These are phyloP conservation scores for Rhombomys opimus DNA, from an alignment of 2,113 vertebrate species.

Conservation along the genomic window DNA sequence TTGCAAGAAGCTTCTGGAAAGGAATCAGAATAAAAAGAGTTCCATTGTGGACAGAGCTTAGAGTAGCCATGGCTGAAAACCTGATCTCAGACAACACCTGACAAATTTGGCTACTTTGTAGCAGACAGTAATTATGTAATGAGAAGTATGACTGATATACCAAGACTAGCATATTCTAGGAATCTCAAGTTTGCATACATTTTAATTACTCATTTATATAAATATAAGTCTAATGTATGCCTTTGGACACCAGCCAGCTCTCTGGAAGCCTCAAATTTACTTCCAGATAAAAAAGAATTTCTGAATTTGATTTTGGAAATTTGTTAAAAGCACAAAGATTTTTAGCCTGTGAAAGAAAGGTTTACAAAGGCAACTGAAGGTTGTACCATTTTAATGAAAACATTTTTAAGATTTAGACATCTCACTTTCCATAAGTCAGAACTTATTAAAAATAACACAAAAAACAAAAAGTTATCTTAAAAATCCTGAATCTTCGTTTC, in stretches of 20 bases:
- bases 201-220: not conserved
- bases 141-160: not conserved
- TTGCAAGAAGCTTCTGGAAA: not conserved
- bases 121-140: not conserved
- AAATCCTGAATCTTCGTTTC: not conserved
- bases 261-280: not conserved
- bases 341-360: not conserved
- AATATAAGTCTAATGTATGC: not conserved
- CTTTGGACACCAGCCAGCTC: not conserved
- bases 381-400: not conserved
- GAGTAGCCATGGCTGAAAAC: not conserved
- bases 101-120: not conserved
- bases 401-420: not conserved
- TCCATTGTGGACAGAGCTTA: not conserved
- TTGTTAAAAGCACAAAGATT: not conserved
- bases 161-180: not conserved
- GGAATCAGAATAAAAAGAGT: not conserved
- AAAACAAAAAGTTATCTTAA: not conserved
- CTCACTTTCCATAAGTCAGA: not conserved
- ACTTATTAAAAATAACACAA: not conserved
- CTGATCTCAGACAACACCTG: not conserved
- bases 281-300: not conserved
- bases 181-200: not conserved
- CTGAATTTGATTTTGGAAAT: not conserved
- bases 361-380: not conserved